A percentile compares a stretch with the other conserved stretches of the same genome.
Conservation (phyloP, 2,797 vertebrate species). For the Todus mexicanus region DNA sequence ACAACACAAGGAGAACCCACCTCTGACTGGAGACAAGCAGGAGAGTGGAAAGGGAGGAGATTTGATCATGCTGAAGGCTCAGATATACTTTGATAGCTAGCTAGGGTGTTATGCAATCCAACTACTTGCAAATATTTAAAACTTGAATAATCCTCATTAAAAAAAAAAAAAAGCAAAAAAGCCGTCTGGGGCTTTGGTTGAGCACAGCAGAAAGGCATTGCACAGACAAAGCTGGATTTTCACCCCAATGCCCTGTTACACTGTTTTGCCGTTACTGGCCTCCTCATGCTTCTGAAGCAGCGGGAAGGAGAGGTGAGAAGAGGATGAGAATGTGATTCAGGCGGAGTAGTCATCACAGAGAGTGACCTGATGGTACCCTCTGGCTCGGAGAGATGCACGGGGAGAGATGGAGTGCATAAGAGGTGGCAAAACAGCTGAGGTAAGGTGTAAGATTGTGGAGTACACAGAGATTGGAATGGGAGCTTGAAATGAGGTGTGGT, state of each 20-base stretch:
- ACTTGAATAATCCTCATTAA: not conserved
- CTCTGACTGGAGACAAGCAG: not conserved
- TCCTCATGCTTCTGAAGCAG: not conserved
- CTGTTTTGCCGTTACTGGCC: not conserved
- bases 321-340: not conserved
- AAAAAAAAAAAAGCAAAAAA: not conserved
- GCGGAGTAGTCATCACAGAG: not conserved
- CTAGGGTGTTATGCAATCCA: not conserved
- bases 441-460: not conserved
- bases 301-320: not conserved
- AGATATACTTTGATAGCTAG: not conserved
- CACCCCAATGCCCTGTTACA: not conserved
- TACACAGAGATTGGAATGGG: not conserved
- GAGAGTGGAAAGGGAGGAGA: not conserved
- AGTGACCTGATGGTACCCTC: not conserved
- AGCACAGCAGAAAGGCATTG: not conserved
- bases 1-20: not conserved
- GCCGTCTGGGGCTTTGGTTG: not conserved
- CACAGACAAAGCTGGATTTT: not conserved
- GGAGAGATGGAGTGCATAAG: not conserved
- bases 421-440: not conserved
- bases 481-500: not conserved
- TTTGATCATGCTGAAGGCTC: not conserved
- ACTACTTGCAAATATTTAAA: not conserved
- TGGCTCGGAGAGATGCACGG: rapidly evolving